Conservation (phyloP, 2,888 invertebrate genomes). For the Acanthosoma haemorrhoidale region DNA sequence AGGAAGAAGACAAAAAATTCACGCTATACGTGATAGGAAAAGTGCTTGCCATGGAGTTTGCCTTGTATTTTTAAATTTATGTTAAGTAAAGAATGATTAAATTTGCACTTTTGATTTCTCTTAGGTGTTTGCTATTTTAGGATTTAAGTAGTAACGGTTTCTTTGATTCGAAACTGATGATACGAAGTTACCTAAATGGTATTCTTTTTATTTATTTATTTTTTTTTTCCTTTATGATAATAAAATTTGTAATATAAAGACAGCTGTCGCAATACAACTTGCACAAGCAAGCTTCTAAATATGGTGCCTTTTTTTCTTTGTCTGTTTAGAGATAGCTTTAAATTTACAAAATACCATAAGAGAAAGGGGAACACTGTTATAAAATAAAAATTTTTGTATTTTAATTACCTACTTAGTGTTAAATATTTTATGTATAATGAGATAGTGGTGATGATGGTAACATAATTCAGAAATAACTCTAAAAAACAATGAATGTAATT, state of each 20-base stretch:
- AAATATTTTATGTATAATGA: constrained; percentile 4
- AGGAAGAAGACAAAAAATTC: not conserved
- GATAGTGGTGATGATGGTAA: not conserved
- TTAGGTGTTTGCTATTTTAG: too few relatives aligned
- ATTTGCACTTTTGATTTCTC: too few relatives aligned
- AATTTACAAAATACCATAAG: constrained; percentile 1
- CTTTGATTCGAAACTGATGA: too few relatives aligned
- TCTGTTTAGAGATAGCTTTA: constrained; percentile 27
- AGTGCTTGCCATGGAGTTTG: constrained; percentile 1
- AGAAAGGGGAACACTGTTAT: constrained; percentile 27
- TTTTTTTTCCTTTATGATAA: too few relatives aligned
- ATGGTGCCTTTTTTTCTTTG: constrained; percentile 37
- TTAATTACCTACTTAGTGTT: constrained; percentile 3
- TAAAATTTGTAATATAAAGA: too few relatives aligned
- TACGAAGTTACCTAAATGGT: too few relatives aligned
- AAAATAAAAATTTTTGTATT: constrained; percentile 24
- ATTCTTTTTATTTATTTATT: too few relatives aligned
- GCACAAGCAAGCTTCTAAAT: constrained; percentile 38
- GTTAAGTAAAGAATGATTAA: too few relatives aligned
- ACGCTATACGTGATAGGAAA: not conserved
- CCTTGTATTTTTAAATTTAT: too few relatives aligned
- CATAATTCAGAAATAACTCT: not conserved
- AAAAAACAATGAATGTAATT: not conserved
- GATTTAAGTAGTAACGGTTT: too few relatives aligned
- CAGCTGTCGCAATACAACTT: constrained; percentile 20